These are phyloP conservation scores for Schizothorax lantsangensis DNA, from an alignment of 2,797 vertebrate genomes.

Conservation along the genomic window DNA sequence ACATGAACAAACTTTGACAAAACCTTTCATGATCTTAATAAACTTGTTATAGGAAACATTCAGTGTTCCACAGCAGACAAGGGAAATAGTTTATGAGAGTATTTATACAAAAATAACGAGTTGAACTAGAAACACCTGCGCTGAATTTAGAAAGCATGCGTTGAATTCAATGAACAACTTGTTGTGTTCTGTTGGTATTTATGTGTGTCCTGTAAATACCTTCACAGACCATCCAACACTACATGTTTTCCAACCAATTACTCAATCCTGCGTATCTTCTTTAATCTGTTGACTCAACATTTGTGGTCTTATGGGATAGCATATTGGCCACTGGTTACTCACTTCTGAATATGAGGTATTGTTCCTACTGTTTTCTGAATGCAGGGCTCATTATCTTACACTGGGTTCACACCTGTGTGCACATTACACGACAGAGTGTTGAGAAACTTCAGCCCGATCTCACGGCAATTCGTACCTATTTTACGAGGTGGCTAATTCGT, in stretches of 20 bases:
- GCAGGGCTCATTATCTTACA: too few species aligned
- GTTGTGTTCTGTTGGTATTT: not conserved
- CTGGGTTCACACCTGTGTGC: too few species aligned
- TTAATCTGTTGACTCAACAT: not conserved
- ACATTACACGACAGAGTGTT: too few species aligned
- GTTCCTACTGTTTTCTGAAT: too few species aligned
- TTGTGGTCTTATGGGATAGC: not conserved
- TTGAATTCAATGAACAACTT: not conserved
- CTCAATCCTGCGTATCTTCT: too few species aligned
- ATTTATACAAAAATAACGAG: not conserved
- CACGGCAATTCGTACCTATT: too few species aligned
- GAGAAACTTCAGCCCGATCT: too few species aligned
- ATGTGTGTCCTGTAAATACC: not conserved
- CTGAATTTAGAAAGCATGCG: not conserved
- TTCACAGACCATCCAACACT: not conserved
- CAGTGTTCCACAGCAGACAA: not conserved
- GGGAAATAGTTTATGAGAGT: not conserved
- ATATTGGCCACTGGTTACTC: not conserved
- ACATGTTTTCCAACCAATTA: not conserved
- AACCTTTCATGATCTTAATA: not conserved
- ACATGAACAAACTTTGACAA: not conserved
- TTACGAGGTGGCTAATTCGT: too few species aligned
- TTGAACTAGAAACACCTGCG: not conserved
- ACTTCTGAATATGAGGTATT: not conserved
- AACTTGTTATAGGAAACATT: not conserved